A percentile compares a stretch with the other conserved stretches of the same genome.
These are phyloP conservation scores for Sebastes trivittatus DNA, from an alignment of 2,797 vertebrate genomes.

Conservation along the genomic window DNA sequence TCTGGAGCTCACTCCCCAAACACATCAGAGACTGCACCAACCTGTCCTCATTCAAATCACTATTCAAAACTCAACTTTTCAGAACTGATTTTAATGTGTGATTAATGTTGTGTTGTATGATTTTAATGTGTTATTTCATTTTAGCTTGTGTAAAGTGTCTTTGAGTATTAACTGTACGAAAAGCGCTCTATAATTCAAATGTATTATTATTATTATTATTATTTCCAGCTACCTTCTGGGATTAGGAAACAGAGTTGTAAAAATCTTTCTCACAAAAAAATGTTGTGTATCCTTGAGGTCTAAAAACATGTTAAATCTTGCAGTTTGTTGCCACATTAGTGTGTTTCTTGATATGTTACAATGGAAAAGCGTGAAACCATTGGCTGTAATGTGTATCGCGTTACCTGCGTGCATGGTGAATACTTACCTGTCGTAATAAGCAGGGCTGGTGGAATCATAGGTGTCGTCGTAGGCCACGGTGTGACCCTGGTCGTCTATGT, in stretches of 20 bases:
- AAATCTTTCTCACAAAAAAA: background rate
- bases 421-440: constrained; percentile 16
- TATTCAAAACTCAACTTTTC: too few relatives aligned
- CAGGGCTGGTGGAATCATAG: background rate
- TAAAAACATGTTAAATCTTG: background rate
- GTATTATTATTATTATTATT: too few relatives aligned
- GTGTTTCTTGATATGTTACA: background rate
- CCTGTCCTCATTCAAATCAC: too few relatives aligned
- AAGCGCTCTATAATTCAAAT: too few relatives aligned
- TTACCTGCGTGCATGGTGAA: background rate
- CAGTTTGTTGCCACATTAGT: background rate
- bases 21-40: too few relatives aligned
- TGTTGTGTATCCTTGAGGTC: background rate
- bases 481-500: constrained; percentile 81
- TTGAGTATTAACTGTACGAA: too few relatives aligned
- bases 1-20: too few relatives aligned
- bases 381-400: too few relatives aligned
- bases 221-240: background rate
- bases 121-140: too few relatives aligned
- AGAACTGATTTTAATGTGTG: too few relatives aligned
- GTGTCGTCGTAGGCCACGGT: constrained; percentile 28
- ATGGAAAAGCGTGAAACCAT: background rate
- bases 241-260: background rate
- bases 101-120: too few relatives aligned
- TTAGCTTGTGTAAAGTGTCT: too few relatives aligned